Conservation (phyloP, 2,888 invertebrate species). For the Pharmacophagus antenor region DNA sequence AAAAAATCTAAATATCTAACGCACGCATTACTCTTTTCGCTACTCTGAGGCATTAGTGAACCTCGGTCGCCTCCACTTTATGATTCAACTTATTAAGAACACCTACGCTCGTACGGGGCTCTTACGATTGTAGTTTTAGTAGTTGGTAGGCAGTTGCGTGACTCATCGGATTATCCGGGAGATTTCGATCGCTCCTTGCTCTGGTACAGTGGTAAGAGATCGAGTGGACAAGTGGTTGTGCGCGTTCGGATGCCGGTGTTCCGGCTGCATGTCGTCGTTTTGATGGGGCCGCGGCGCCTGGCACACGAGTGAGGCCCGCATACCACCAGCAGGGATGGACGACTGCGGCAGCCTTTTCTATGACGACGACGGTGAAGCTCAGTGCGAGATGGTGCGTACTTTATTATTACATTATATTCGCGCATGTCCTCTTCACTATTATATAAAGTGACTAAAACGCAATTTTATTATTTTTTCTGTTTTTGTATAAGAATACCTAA, state of each 20-base stretch:
- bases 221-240: constrained; percentile 54
- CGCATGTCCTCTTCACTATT: too few species aligned
- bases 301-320: constrained; percentile 59
- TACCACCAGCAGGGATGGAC: constrained; percentile 70
- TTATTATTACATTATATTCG: neutral
- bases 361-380: constrained; percentile 78
- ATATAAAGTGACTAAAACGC: neutral
- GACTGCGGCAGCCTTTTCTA: constrained; percentile 75
- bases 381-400: constrained; percentile 78
- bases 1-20: constrained; percentile 29
- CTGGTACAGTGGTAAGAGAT: constrained; percentile 47
- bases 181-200: constrained; percentile 54
- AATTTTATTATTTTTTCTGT: neutral
- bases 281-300: constrained; percentile 69
- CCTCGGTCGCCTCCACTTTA: constrained; percentile 39
- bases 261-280: constrained; percentile 60
- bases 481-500: too few species aligned
- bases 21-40: constrained; percentile 41
- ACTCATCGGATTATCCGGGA: constrained; percentile 72
- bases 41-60: constrained; percentile 45
- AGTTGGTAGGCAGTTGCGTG: constrained; percentile 62
- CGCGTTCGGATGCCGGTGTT: constrained; percentile 75
- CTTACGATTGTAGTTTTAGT: constrained; percentile 47
- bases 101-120: constrained; percentile 61
- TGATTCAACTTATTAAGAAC: constrained; percentile 66